Conservation (phyloP, 2,797 vertebrate species). For the Hapalemur alaotrensis region DNA sequence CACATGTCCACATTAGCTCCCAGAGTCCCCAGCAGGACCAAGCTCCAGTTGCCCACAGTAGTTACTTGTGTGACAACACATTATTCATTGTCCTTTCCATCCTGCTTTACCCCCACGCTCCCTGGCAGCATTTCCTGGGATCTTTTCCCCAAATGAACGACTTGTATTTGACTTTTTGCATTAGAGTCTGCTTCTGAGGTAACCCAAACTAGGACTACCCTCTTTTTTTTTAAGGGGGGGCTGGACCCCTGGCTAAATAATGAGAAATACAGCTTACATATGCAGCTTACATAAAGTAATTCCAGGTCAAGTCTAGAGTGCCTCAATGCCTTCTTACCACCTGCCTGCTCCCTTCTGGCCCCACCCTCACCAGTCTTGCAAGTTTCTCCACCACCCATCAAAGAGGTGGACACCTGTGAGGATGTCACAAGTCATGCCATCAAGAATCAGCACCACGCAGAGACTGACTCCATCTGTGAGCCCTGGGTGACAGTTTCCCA, state of each 20-base stretch:
- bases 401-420: neutral
- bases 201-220: neutral
- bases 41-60: neutral
- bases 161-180: neutral
- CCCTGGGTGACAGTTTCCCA: slow-evolving; percentile 19
- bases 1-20: neutral
- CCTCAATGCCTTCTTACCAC: neutral
- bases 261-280: neutral
- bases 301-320: neutral
- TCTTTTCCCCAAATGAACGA: neutral
- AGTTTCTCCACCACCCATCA: slow-evolving; percentile 24
- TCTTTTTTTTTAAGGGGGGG: neutral
- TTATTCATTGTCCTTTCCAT: neutral
- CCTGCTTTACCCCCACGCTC: neutral
- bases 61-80: too few relatives aligned
- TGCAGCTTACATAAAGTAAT: neutral
- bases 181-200: neutral
- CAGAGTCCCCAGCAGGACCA: neutral
- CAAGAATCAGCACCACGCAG: neutral
- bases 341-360: neutral
- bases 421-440: neutral
- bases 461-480: neutral
- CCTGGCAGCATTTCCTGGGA: neutral
- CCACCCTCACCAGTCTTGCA: slow-evolving; percentile 33
- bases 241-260: neutral